These are phyloP conservation scores for Aselliscus stoliczkanus DNA, from an alignment of 2,797 vertebrate genomes.

Conservation along the genomic window DNA sequence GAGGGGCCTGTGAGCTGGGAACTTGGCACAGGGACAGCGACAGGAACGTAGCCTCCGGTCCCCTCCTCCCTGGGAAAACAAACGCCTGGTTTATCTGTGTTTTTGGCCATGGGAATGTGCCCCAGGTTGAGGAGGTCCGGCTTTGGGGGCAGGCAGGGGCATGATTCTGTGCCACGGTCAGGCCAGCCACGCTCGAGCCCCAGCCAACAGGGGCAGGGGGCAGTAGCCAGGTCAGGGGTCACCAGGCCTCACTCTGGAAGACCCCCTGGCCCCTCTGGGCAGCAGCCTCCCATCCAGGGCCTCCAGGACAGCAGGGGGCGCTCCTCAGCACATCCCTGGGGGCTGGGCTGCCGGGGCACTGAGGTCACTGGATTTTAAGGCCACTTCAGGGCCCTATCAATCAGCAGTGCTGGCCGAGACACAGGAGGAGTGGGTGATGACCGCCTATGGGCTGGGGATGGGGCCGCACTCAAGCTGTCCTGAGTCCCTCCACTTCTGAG, in stretches of 20 bases:
- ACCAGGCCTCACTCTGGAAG: not conserved
- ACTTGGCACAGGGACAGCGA: not conserved
- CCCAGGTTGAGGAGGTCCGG: not conserved
- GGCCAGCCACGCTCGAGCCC: not conserved
- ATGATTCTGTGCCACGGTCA: fast-evolving
- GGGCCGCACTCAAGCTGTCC: fast-evolving
- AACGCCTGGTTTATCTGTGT: not conserved
- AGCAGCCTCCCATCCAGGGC: not conserved
- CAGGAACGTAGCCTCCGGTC: not conserved
- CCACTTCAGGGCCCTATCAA: fast-evolving
- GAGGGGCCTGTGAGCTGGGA: fast-evolving
- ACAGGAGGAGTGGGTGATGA: fast-evolving
- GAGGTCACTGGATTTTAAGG: not conserved
- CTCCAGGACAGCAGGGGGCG: fast-evolving
- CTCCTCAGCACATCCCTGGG: fast-evolving
- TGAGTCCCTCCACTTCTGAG: too few relatives aligned
- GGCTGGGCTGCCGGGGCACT: fast-evolving
- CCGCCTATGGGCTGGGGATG: not conserved
- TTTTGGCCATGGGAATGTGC: not conserved
- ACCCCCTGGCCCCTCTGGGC: not conserved
- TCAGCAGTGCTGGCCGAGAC: not conserved
- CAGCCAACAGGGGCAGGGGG: not conserved
- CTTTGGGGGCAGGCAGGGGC: fast-evolving
- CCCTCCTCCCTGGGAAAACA: slow-evolving; percentile 42
- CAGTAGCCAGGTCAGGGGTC: not conserved